Conservation (phyloP, 1,140 invertebrate genomes). For the Zaprionus gabonicus region DNA sequence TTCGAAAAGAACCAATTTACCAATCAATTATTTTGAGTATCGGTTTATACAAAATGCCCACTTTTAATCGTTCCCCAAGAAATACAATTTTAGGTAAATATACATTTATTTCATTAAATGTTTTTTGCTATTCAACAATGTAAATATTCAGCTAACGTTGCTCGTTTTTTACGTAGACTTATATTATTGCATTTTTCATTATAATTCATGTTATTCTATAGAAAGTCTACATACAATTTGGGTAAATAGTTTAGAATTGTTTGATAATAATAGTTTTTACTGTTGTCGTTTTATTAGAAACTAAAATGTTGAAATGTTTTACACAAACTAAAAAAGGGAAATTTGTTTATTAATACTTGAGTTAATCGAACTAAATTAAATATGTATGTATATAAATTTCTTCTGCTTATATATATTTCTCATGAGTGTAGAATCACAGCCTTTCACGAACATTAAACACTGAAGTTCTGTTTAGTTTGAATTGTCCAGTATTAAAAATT, state of each 20-base stretch:
- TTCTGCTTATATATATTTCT: slow-evolving; percentile 65
- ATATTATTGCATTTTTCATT: slow-evolving; percentile 59
- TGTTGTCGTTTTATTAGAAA: background rate
- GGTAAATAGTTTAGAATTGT: slow-evolving; percentile 67
- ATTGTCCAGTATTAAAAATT: slow-evolving; percentile 71
- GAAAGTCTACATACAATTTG: slow-evolving; percentile 50
- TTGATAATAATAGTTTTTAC: slow-evolving; percentile 50
- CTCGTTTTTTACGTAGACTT: slow-evolving; percentile 50
- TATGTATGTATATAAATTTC: slow-evolving; percentile 37
- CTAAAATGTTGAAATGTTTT: background rate
- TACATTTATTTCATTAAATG: slow-evolving; percentile 80
- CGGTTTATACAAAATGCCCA: background rate
- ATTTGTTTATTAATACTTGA: slow-evolving; percentile 64
- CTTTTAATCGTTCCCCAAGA: background rate
- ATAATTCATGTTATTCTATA: slow-evolving; percentile 50
- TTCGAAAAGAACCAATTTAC: background rate
- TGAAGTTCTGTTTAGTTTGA: slow-evolving; percentile 65
- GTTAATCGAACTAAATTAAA: slow-evolving; percentile 47
- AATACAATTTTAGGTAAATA: slow-evolving; percentile 66
- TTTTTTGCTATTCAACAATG: slow-evolving; percentile 74
- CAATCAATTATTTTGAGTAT: background rate
- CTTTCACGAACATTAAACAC: slow-evolving; percentile 68
- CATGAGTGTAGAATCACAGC: slow-evolving; percentile 83
- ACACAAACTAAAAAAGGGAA: slow-evolving; percentile 15
- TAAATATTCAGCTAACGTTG: slow-evolving; percentile 77